These are phyloP conservation scores for Oncorhynchus keta DNA, from an alignment of 2,113 vertebrate genomes.

Conservation along the genomic window DNA sequence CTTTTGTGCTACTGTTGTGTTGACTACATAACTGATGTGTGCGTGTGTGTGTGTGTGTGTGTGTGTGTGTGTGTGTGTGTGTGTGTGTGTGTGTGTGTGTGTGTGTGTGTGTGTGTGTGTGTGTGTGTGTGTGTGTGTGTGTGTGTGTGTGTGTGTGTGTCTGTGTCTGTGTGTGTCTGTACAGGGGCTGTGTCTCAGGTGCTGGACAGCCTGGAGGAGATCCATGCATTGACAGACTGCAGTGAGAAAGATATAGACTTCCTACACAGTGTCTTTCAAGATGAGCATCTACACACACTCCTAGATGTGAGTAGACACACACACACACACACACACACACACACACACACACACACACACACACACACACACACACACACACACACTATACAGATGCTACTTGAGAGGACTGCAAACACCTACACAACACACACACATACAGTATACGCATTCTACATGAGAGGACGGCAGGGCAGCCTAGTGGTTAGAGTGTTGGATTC, in stretches of 20 bases:
- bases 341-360: neutral
- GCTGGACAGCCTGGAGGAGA: conserved; percentile 97
- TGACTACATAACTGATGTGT: conserved; percentile 71
- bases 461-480: too few relatives aligned
- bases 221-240: conserved; percentile 97
- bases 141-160: conserved; percentile 4
- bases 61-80: neutral
- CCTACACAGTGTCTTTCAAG: conserved; percentile 98
- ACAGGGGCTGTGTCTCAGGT: conserved; percentile 91
- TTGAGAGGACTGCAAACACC: too few relatives aligned
- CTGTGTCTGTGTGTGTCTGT: conserved; percentile 36
- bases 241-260: conserved; percentile 99
- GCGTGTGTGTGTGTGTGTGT: too few relatives aligned
- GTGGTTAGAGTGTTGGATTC: too few relatives aligned
- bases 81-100: too few relatives aligned
- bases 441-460: too few relatives aligned
- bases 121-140: neutral
- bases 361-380: conserved; percentile 74
- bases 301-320: conserved; percentile 85
- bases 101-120: too few relatives aligned
- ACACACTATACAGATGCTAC: neutral
- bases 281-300: conserved; percentile 96
- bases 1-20: conserved; percentile 22
- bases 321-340: neutral
- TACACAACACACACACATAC: too few relatives aligned